Evolutionary conservation across 2,797 vertebrate species (phyloP), one percentile per base, ranked within the genome.

Genomic region (Buphagus erythrorhynchus): DNA sequence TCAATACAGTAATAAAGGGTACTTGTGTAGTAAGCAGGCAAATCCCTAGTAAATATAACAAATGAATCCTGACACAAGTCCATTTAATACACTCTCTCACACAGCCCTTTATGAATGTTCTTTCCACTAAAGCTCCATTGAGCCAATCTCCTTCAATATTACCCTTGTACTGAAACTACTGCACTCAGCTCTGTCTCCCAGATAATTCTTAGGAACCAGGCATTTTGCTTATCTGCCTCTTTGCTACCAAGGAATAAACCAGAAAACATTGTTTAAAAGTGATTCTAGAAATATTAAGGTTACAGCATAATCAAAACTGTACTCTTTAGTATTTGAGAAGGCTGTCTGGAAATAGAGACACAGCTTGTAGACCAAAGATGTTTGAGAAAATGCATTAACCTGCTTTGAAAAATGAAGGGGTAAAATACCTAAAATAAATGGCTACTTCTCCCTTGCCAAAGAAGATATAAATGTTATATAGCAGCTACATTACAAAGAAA

Each of bases 31-130:
- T n/a, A 71, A 88, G 61, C 72, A 86, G 72, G 59, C 43, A 73
- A 73, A 79, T 84, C 59, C 74, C 66, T 45, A 76, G 84, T 43
- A 93, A 93, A 86, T 45, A 42, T 33, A 95, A 79, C 77, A 88
- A 95, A 88, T 76, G 67, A 73, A 78, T 92, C 80, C 67, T 92
- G 88, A 95, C 94, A 91, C 43, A 7, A 88, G 69, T 55, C 63
- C 77, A 66, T 92, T 85, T 82, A 62, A 93, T 87, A 79, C 42
- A 66, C 63, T 57, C 83, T 85, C 73, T 92, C 73, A 36, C 38
- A 15, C 31, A 52, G 66, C 62, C 46, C 73, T 67, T 57, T 58
- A 62, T 51, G 43, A 36, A 46, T 16, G 20, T 13, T 82, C 40
- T 87, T 91, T 91, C 74, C 81, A 82, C 86, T 79, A 57, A 28